These are phyloP conservation scores for Delphinus delphis DNA, from an alignment of 2,113 vertebrate genomes.

Conservation along the genomic window DNA sequence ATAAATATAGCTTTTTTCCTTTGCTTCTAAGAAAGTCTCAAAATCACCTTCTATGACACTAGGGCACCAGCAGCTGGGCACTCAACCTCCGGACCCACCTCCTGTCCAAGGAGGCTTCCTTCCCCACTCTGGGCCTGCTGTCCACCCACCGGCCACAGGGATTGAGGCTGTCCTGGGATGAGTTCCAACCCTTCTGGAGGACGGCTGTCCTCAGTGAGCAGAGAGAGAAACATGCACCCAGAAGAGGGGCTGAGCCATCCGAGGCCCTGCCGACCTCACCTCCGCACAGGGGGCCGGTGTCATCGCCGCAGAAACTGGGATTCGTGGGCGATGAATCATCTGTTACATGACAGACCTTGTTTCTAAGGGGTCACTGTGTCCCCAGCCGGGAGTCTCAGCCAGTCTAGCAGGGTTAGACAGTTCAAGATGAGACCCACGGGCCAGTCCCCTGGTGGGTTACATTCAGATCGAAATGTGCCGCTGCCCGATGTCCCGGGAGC, in stretches of 20 bases:
- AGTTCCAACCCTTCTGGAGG: accelerated
- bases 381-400: background rate
- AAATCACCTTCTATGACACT: accelerated
- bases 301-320: accelerated
- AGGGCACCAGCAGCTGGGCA: accelerated
- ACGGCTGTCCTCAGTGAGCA: too few species aligned
- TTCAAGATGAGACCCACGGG: accelerated
- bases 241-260: accelerated
- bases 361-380: accelerated
- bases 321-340: accelerated
- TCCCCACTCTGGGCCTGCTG: background rate
- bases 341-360: background rate
- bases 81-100: accelerated
- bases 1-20: accelerated
- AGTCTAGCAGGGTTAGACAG: accelerated
- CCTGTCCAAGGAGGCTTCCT: accelerated
- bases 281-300: too few species aligned
- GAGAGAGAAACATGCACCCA: too few species aligned
- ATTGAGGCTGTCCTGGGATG: accelerated
- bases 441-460: background rate
- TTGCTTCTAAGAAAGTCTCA: background rate
- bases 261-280: background rate
- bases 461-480: accelerated
- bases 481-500: too few species aligned
- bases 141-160: too few species aligned